Conservation (phyloP, 2,888 invertebrate genomes). For the Adelognathus sp. region DNA sequence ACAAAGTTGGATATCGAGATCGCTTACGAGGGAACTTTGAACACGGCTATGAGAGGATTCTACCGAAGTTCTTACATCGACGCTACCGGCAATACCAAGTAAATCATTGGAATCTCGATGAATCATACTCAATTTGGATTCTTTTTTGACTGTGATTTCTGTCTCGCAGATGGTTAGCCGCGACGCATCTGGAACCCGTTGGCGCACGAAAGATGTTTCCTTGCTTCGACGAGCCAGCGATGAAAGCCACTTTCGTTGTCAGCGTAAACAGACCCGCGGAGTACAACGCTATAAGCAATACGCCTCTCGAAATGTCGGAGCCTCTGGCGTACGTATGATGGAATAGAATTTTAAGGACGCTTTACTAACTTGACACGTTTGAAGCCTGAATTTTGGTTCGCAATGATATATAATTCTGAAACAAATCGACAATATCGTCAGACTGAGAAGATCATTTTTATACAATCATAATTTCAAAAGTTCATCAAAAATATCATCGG, state of each 20-base stretch:
- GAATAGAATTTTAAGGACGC: background rate
- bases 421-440: too few species aligned
- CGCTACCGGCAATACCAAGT: conserved; percentile 82
- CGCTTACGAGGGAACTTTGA: conserved; percentile 83
- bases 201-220: conserved; percentile 89
- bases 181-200: conserved; percentile 88
- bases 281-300: conserved; percentile 73
- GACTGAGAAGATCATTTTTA: too few species aligned
- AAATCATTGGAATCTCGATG: conserved; percentile 71
- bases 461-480: too few species aligned
- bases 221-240: conserved; percentile 87
- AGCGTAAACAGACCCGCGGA: conserved; percentile 76
- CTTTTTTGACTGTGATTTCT: background rate
- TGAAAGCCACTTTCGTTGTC: conserved; percentile 86
- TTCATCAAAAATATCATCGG: too few species aligned
- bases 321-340: conserved; percentile 60
- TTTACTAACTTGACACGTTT: too few species aligned
- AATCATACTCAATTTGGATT: background rate
- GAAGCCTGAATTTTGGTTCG: too few species aligned
- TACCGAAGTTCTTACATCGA: conserved; percentile 84
- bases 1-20: conserved; percentile 82
- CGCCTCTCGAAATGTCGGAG: conserved; percentile 64
- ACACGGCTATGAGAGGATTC: conserved; percentile 84
- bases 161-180: conserved; percentile 84
- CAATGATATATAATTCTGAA: too few species aligned